Evolutionary conservation across 2,888 invertebrate species (phyloP), one percentile per base, ranked within the genome.

Genomic region (Xiphydria camelus): DNA sequence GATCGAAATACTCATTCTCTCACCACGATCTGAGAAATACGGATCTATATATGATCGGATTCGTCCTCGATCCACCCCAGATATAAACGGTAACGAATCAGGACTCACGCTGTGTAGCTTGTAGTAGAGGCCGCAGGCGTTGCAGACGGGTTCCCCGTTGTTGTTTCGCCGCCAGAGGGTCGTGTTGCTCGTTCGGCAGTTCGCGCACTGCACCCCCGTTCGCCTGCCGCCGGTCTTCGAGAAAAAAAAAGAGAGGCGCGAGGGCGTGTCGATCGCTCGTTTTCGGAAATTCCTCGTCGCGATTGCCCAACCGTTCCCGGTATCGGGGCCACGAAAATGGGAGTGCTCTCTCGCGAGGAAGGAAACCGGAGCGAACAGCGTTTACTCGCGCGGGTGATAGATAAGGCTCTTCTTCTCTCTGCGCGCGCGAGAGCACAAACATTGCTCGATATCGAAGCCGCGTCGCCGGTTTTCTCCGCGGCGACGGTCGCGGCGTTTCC

Each of bases 151-250:
- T 82, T 98, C 96, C 57, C 98, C 98, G 68, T 94, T 95, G 77
- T 94, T 94, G 83, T 99, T 98, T 76, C 99, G 86, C 62, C 98
- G 86, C 99, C 98, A 98, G 64, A 98, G 83, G 54, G 98, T 97
- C 62, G 98, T 99, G 44, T 82, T 82, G 49, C 82, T 82, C n/a
- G 86, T 84, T 34, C 84, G 84, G 65, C 87, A 88, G 73, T 88
- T 88, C 45, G 86, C 86, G 68, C 88, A 88, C 66, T 87, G 86
- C 10, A 87, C 80, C 1, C 84, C 85, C 57, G 85, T 84, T 20
- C 71, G 66, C 37, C 72, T 66, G 41, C 69, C 70, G 19, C 65
- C 68, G 39, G 64, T 60, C 75, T 68, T 44, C n/a, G 3, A 32
- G 29, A 23, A 39, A 37, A 14, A 51, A 49, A 50, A 34, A 20